phyloP scores from a whole-genome alignment of 1,140 invertebrate species.

The Drosophila persimilis region DNA sequence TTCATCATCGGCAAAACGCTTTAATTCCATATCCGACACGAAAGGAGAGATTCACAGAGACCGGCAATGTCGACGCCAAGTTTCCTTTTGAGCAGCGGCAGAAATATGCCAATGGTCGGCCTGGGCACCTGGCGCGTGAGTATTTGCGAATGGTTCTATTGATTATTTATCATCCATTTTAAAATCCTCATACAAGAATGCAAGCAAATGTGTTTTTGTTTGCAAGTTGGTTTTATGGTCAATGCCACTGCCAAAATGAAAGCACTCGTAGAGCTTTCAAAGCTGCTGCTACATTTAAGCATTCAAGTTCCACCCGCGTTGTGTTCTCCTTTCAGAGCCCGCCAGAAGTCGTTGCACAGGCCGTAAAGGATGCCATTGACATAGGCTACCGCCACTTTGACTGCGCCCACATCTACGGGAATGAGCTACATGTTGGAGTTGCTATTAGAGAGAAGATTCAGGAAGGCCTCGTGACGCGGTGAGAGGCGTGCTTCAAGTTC shows the following conservation, averaged over 20 bases:
- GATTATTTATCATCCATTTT: too few relatives aligned
- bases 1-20: neutral
- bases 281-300: slow-evolving; percentile 14
- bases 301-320: slow-evolving; percentile 3
- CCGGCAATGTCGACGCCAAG: slow-evolving; percentile 80
- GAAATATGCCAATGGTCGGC: slow-evolving; percentile 88
- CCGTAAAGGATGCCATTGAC: slow-evolving; percentile 90
- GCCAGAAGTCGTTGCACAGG: slow-evolving; percentile 88
- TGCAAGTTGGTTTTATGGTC: slow-evolving; percentile 32
- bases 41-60: neutral
- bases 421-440: slow-evolving; percentile 89
- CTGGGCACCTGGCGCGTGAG: slow-evolving; percentile 91
- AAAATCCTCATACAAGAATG: neutral
- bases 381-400: slow-evolving; percentile 92
- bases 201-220: slow-evolving; percentile 43
- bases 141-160: slow-evolving; percentile 8
- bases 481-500: slow-evolving; percentile 83
- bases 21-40: neutral
- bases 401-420: slow-evolving; percentile 90
- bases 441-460: slow-evolving; percentile 86
- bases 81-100: slow-evolving; percentile 87
- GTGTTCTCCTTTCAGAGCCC: slow-evolving; percentile 85
- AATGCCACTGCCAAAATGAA: slow-evolving; percentile 35
- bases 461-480: slow-evolving; percentile 87
- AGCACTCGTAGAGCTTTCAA: slow-evolving; percentile 31